Percentiles rank a stretch among this genome's conserved stretches.
Evolutionary conservation across 2,797 vertebrate species (phyloP).

Genomic region (Octomys mimax): DNA sequence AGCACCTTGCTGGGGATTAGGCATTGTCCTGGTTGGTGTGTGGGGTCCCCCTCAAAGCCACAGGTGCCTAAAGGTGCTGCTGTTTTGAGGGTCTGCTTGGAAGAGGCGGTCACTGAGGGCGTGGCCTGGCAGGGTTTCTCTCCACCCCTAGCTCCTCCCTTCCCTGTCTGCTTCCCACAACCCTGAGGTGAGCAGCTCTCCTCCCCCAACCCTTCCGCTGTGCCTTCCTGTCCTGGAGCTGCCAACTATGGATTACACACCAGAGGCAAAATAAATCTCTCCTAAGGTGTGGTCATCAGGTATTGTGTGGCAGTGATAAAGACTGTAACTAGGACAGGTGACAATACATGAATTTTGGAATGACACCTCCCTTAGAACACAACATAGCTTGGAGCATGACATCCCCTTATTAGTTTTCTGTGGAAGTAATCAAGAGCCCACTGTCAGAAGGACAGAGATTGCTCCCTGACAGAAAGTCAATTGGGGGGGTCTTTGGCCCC

Average conservation of each 20-base stretch:
- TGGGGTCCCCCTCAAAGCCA: too few relatives aligned
- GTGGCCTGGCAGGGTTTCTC: too few relatives aligned
- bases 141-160: too few relatives aligned
- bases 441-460: neutral
- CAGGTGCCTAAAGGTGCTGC: too few relatives aligned
- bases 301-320: neutral
- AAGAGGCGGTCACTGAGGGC: too few relatives aligned
- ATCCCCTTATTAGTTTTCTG: neutral
- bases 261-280: neutral
- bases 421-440: neutral
- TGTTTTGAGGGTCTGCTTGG: too few relatives aligned
- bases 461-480: neutral
- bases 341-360: neutral
- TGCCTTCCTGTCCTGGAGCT: neutral
- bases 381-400: neutral
- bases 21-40: too few relatives aligned
- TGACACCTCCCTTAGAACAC: neutral
- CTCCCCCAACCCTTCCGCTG: too few relatives aligned
- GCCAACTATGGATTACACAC: neutral
- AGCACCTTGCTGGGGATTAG: too few relatives aligned
- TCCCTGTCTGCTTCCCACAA: too few relatives aligned
- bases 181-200: too few relatives aligned
- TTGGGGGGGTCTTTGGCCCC: neutral
- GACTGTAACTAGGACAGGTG: neutral
- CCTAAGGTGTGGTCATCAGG: neutral